Evolutionary conservation across 2,113 vertebrate genomes (phyloP).

Genomic region (Pelusios castaneus): DNA sequence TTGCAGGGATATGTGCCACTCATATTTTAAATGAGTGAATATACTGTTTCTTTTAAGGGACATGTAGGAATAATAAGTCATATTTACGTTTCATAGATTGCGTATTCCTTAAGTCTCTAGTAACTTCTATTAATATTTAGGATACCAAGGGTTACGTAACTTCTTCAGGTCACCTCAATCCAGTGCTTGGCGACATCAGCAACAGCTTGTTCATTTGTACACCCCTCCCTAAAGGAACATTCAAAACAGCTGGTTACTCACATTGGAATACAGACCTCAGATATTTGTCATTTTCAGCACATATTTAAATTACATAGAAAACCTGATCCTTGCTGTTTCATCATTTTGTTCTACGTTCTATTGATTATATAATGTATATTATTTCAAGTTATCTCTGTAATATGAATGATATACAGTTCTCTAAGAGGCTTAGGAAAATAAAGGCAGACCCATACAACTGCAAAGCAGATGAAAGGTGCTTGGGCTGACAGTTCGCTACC

Average conservation of each 20-base stretch:
- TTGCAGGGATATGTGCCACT: too few relatives aligned
- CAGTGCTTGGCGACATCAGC: neutral
- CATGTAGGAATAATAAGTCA: neutral
- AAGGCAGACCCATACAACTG: neutral
- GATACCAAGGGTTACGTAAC: neutral
- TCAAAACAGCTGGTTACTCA: neutral
- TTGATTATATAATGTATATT: neutral
- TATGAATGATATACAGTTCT: neutral
- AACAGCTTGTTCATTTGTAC: neutral
- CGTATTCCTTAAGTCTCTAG: neutral
- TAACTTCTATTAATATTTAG: neutral
- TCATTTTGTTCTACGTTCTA: neutral
- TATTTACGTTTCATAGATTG: neutral
- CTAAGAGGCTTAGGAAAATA: neutral
- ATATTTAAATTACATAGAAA: neutral
- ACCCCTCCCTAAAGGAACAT: neutral
- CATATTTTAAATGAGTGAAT: neutral
- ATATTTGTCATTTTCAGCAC: neutral
- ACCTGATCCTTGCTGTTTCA: neutral
- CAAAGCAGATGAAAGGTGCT: neutral
- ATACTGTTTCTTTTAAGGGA: neutral
- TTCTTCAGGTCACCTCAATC: neutral
- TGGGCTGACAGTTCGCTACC: neutral
- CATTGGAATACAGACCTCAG: neutral
- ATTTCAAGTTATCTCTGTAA: neutral